phyloP scores from a whole-genome alignment of 2,113 vertebrate genomes.

The Lates calcarifer region DNA sequence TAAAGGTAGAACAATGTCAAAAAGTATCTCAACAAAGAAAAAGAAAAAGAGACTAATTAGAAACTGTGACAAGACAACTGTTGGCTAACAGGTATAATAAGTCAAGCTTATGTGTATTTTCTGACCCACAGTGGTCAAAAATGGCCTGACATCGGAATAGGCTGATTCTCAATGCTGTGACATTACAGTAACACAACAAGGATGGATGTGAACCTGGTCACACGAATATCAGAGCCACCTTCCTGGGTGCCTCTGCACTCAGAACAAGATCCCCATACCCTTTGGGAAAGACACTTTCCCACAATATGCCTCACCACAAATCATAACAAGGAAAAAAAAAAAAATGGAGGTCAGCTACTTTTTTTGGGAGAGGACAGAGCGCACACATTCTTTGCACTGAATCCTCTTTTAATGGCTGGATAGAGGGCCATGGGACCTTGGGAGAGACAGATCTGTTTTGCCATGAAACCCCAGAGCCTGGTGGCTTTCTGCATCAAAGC shows the following conservation, averaged over 20 bases:
- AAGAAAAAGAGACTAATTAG: not conserved
- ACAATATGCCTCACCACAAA: not conserved
- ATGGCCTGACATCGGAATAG: not conserved
- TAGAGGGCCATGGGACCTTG: not conserved
- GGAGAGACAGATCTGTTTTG: constrained; percentile 21
- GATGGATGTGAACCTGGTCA: too few species aligned
- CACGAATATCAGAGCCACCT: too few species aligned
- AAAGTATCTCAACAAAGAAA: not conserved
- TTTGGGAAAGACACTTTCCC: not conserved
- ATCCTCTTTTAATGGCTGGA: not conserved
- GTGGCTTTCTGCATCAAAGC: constrained; percentile 13
- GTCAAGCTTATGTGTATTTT: not conserved
- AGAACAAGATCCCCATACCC: too few species aligned
- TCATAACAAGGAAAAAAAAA: not conserved
- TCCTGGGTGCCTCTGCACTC: too few species aligned
- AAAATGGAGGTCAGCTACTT: not conserved
- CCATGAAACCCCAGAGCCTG: not conserved
- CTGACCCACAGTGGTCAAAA: not conserved
- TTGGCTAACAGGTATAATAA: too few species aligned
- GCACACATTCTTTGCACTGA: not conserved
- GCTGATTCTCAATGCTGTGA: too few species aligned
- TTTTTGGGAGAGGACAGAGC: not conserved
- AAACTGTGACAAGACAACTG: too few species aligned
- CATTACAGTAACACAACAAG: too few species aligned
- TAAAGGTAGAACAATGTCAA: not conserved